Evolutionary conservation across 64 coral and sea anemone genomes (phyloP), one percentile per base, ranked within the genome.

Genomic region (Porites australiensis): DNA sequence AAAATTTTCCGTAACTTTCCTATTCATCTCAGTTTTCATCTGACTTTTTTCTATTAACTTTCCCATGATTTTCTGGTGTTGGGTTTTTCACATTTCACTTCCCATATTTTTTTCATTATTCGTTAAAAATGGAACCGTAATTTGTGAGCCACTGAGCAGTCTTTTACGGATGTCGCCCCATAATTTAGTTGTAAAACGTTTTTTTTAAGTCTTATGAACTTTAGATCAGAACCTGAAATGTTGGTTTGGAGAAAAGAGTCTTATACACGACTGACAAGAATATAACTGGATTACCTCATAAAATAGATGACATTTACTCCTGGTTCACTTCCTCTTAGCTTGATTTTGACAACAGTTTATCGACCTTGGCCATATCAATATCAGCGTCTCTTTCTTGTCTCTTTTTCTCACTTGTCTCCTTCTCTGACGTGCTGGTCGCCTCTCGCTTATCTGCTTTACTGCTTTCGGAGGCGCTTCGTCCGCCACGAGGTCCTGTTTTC

Each of bases 401-500:
- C 22, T 48, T n/a, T 84, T 69, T 68, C 46, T 21, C 58, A 68
- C 45, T n/a, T 64, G 62, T 50, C 46, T 64, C 60, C 13, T 18
- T n/a, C 8, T 49, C 81, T 18, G 45, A 43, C 10, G 63, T 21
- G 46, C 18, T 67, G 8, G 15, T 84, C 16, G 44, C 2, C 8
- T 84, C 81, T 68, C 81, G 81, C 45, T 68, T 84, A 8, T 50
- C 62, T 8, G 81, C 12, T 68, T 19, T 47, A 18, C 10, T 68
- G 13, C 37, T 67, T 14, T 63, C 91, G 20, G 44, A 55, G 20
- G 66, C 70, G 20, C 73, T 77, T 13, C 86, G 68, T 21, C 86
- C 86, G 44, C 86, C 86, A 23, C 86, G 68, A 88, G 86, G 86
- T 88, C 86, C 86, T 48, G 13, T 19, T 50, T 8, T 22, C 2